Percentiles rank a stretch among this genome's conserved stretches.
Evolutionary conservation across 1,140 invertebrate species (phyloP).

Genomic region (Cherax quadricarinatus): DNA sequence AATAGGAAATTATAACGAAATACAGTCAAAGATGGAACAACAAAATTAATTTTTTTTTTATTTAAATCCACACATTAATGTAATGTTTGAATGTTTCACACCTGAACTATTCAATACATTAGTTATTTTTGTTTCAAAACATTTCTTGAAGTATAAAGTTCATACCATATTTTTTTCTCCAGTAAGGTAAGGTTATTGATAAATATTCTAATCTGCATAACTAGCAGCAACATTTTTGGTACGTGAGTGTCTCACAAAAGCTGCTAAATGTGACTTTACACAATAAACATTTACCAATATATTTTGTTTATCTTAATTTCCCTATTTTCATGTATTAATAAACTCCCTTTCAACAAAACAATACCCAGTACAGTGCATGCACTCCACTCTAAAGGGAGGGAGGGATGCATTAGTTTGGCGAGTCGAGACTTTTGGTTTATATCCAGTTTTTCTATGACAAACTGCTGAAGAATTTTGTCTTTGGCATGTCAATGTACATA

Average conservation of each 20-base stretch:
- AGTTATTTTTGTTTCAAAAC: background rate
- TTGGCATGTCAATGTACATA: too few species aligned
- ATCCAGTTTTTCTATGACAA: too few species aligned
- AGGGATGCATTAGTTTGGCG: too few species aligned
- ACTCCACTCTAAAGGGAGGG: too few species aligned
- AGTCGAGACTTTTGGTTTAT: too few species aligned
- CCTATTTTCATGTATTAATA: too few species aligned
- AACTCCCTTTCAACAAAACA: too few species aligned
- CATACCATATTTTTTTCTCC: background rate
- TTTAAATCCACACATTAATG: background rate
- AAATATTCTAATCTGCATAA: constrained; percentile 63
- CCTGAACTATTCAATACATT: background rate
- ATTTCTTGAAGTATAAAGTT: background rate
- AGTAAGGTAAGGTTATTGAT: constrained; percentile 18
- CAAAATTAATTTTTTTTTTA: background rate
- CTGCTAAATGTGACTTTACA: constrained; percentile 72
- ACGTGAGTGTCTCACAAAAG: constrained; percentile 72
- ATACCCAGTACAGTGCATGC: too few species aligned
- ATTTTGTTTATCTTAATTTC: constrained; percentile 8
- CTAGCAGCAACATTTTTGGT: constrained; percentile 72
- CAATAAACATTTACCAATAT: constrained; percentile 71
- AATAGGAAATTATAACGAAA: background rate
- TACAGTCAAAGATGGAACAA: background rate
- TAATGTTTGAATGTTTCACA: background rate
- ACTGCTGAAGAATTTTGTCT: too few species aligned